These are phyloP conservation scores for Halichoerus grypus DNA, from an alignment of 2,113 vertebrate genomes.

Conservation along the genomic window DNA sequence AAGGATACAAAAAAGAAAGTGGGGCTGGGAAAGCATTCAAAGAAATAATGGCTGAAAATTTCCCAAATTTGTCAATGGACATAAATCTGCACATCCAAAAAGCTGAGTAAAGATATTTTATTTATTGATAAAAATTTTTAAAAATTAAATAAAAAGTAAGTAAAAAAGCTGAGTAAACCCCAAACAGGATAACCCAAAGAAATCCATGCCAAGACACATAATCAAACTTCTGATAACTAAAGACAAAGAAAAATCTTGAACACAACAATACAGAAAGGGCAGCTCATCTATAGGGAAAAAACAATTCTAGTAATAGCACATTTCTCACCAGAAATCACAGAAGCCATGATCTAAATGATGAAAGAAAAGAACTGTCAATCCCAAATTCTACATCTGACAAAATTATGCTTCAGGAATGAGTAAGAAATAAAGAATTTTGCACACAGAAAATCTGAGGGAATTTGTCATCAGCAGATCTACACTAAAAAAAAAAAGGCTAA, in stretches of 20 bases:
- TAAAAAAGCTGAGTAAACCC: background rate
- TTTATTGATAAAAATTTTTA: background rate
- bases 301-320: background rate
- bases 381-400: background rate
- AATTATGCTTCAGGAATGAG: conserved; percentile 13
- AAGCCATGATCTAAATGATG: background rate
- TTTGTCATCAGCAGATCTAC: background rate
- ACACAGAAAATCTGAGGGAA: conserved; percentile 2
- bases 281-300: background rate
- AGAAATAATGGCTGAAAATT: background rate
- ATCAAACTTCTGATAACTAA: conserved; percentile 9
- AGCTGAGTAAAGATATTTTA: background rate
- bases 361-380: background rate
- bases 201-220: background rate
- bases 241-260: background rate
- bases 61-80: background rate
- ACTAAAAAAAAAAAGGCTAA: background rate
- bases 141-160: background rate
- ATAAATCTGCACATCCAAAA: background rate
- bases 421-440: background rate
- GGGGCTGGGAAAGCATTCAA: background rate
- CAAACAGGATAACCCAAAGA: background rate
- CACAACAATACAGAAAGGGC: background rate
- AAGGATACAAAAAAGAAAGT: background rate
- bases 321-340: background rate